Evolutionary conservation across 1,140 invertebrate species (phyloP).

Genomic region (Drosophila asahinai): DNA sequence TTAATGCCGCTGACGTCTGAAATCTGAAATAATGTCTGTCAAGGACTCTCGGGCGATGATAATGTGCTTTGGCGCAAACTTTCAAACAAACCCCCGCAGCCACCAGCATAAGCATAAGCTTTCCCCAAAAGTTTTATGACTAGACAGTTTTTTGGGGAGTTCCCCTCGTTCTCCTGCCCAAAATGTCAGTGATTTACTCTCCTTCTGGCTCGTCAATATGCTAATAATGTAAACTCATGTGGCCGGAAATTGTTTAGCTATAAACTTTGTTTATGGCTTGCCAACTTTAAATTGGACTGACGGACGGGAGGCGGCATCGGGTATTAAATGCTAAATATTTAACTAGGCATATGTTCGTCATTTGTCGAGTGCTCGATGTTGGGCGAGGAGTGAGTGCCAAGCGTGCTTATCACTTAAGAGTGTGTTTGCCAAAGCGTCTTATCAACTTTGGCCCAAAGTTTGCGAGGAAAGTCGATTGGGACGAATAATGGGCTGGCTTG

Average conservation of each 20-base stretch:
- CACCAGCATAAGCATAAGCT: slow-evolving; percentile 50
- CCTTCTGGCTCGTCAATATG: slow-evolving; percentile 68
- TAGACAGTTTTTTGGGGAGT: slow-evolving; percentile 69
- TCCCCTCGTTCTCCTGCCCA: background rate
- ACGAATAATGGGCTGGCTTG: background rate
- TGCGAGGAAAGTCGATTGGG: background rate
- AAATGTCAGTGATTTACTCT: slow-evolving; percentile 36
- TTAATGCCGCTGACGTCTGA: slow-evolving; percentile 62
- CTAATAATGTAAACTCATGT: slow-evolving; percentile 74
- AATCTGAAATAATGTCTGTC: slow-evolving; percentile 57
- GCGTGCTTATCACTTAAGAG: slow-evolving; percentile 38
- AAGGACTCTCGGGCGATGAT: slow-evolving; percentile 58
- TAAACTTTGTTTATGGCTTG: slow-evolving; percentile 75
- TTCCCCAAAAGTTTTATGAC: slow-evolving; percentile 72
- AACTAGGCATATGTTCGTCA: slow-evolving; percentile 47
- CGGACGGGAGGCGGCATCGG: slow-evolving; percentile 21
- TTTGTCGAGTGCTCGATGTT: slow-evolving; percentile 36
- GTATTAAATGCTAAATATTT: slow-evolving; percentile 55
- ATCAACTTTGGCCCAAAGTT: slow-evolving; percentile 33
- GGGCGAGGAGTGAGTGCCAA: slow-evolving; percentile 29
- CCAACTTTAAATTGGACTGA: slow-evolving; percentile 42
- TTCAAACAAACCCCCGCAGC: slow-evolving; percentile 37
- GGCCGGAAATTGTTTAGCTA: slow-evolving; percentile 76
- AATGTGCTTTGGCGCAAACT: slow-evolving; percentile 71
- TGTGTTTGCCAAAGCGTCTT: slow-evolving; percentile 38